Conservation (phyloP, 2,888 invertebrate species). For the Tiliacea aurago region DNA sequence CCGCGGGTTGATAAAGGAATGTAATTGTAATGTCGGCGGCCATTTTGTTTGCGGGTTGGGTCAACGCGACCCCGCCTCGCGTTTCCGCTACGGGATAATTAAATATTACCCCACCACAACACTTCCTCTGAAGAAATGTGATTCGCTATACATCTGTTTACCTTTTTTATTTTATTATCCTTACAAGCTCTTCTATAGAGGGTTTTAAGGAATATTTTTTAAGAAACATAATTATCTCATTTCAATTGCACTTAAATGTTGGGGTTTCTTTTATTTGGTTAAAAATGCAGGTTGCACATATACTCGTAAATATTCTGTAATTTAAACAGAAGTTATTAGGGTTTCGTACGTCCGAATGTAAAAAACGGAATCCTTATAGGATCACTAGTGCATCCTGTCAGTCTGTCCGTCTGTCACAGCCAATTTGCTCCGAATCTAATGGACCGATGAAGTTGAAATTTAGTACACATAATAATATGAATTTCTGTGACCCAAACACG, state of each 20-base stretch:
- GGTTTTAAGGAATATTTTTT: slow-evolving; percentile 31
- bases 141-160: slow-evolving; percentile 76
- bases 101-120: slow-evolving; percentile 88
- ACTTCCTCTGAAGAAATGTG: slow-evolving; percentile 83
- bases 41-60: slow-evolving; percentile 90
- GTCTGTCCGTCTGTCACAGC: no score
- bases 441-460: no score
- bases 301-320: not conserved
- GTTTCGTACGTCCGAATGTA: no score
- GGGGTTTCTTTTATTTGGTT: slow-evolving; percentile 21
- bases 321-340: not conserved
- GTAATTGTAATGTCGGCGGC: slow-evolving; percentile 87
- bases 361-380: no score
- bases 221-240: slow-evolving; percentile 56
- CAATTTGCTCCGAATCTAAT: no score
- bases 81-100: slow-evolving; percentile 88
- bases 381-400: no score
- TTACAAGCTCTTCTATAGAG: slow-evolving; percentile 44
- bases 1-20: slow-evolving; percentile 79
- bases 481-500: no score
- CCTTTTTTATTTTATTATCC: slow-evolving; percentile 67
- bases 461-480: no score
- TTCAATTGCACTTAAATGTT: slow-evolving; percentile 46
- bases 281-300: slow-evolving; percentile 22
- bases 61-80: slow-evolving; percentile 88